These are phyloP conservation scores for Machaerirhynchus nigripectus DNA, from an alignment of 2,113 vertebrate species.

Conservation along the genomic window DNA sequence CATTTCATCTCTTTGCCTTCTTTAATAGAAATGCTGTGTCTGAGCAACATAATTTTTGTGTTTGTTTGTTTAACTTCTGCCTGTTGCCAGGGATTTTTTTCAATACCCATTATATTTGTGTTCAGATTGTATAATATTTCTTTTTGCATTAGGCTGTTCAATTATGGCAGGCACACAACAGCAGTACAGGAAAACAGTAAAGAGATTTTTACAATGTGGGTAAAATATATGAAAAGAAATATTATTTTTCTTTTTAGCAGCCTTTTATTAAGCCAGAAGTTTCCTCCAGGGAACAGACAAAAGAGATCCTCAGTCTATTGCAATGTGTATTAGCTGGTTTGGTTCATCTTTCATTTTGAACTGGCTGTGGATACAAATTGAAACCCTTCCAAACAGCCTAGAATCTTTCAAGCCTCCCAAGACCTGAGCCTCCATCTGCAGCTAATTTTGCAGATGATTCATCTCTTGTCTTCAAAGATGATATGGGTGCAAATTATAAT, in stretches of 20 bases:
- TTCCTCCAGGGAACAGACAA: not conserved
- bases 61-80: constrained; percentile 30
- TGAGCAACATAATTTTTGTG: not conserved
- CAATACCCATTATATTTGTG: constrained; percentile 1
- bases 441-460: constrained; percentile 34
- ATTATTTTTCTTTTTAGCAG: not conserved
- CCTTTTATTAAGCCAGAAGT: not conserved
- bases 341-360: constrained; percentile 43
- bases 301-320: not conserved
- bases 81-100: constrained; percentile 23
- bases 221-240: constrained; percentile 14
- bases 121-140: constrained; percentile 29
- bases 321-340: not conserved
- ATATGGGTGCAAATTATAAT: constrained; percentile 15
- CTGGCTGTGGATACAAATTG: constrained; percentile 10
- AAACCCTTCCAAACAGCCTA: not conserved
- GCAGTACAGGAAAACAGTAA: not conserved
- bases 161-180: not conserved
- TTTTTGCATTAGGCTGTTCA: constrained; percentile 16
- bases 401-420: constrained; percentile 20
- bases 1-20: not conserved
- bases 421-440: constrained; percentile 38
- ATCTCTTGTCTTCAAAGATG: constrained; percentile 32
- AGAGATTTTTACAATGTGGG: not conserved
- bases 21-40: constrained; percentile 6